phyloP scores from a whole-genome alignment of 2,797 vertebrate species.

The Micromesistius poutassou region DNA sequence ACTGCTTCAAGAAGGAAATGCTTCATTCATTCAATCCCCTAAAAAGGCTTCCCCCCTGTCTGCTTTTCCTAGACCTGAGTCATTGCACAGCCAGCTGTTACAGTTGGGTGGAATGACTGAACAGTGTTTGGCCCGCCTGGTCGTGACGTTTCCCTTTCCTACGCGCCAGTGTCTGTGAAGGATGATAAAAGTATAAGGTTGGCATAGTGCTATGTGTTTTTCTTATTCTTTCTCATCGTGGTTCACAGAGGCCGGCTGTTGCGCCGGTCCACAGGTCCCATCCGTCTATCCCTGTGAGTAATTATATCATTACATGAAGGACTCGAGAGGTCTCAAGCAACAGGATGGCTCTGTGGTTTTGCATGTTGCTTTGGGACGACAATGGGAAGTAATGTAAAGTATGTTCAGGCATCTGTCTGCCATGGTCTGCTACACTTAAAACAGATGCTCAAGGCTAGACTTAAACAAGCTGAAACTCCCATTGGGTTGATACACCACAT shows the following conservation, averaged over 20 bases:
- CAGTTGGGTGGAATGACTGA: conserved; percentile 22
- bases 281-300: background rate
- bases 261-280: background rate
- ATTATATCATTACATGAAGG: background rate
- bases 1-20: too few species aligned
- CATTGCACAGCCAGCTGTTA: conserved; percentile 48
- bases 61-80: conserved; percentile 27
- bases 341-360: background rate
- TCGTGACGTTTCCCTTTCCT: background rate
- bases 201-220: background rate
- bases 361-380: background rate
- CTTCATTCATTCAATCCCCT: conserved; percentile 25
- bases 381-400: conserved; percentile 1
- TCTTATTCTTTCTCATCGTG: background rate
- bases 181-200: background rate
- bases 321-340: background rate
- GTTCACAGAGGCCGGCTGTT: background rate
- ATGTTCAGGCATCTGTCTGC: background rate
- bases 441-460: background rate
- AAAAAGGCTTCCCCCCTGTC: conserved; percentile 12
- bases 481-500: conserved; percentile 5
- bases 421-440: background rate
- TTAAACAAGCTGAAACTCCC: background rate
- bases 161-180: conserved; percentile 15
- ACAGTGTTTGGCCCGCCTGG: conserved; percentile 3